phyloP scores from a whole-genome alignment of 2,113 vertebrate genomes.

The Austrofundulus limnaeus region DNA sequence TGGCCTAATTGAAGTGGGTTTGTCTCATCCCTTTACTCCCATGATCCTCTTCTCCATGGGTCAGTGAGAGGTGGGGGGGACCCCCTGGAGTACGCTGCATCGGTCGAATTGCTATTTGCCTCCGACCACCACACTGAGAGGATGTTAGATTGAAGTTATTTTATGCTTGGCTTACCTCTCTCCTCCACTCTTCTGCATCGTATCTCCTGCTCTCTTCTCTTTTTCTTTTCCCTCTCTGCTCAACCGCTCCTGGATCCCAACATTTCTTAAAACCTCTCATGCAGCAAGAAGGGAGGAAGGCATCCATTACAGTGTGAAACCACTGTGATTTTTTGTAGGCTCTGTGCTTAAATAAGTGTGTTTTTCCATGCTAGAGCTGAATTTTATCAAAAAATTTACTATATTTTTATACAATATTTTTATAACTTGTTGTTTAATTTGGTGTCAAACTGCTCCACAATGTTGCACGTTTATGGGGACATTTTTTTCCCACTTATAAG shows the following conservation, averaged over 20 bases:
- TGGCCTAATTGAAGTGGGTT: constrained; percentile 82
- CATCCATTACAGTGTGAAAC: constrained; percentile 68
- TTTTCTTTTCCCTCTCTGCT: constrained; percentile 54
- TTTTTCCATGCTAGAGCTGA: constrained; percentile 52
- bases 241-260: constrained; percentile 56
- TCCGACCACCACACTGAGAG: constrained; percentile 73
- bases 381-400: constrained; percentile 54
- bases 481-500: constrained; percentile 1
- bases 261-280: constrained; percentile 76
- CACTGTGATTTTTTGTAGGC: constrained; percentile 55
- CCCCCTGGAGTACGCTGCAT: constrained; percentile 67
- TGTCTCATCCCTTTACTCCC: constrained; percentile 76
- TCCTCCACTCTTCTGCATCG: constrained; percentile 82
- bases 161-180: constrained; percentile 80
- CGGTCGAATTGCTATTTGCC: constrained; percentile 77
- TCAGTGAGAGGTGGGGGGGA: constrained; percentile 75
- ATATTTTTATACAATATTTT: no score
- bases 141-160: constrained; percentile 80
- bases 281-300: constrained; percentile 68
- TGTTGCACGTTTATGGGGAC: not conserved
- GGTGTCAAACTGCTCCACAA: not conserved
- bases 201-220: constrained; percentile 68
- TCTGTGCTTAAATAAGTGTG: constrained; percentile 64
- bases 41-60: constrained; percentile 76
- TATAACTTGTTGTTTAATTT: constrained; percentile 3